Evolutionary conservation across 2,113 vertebrate species (phyloP).

Genomic region (Apaloderma vittatum): DNA sequence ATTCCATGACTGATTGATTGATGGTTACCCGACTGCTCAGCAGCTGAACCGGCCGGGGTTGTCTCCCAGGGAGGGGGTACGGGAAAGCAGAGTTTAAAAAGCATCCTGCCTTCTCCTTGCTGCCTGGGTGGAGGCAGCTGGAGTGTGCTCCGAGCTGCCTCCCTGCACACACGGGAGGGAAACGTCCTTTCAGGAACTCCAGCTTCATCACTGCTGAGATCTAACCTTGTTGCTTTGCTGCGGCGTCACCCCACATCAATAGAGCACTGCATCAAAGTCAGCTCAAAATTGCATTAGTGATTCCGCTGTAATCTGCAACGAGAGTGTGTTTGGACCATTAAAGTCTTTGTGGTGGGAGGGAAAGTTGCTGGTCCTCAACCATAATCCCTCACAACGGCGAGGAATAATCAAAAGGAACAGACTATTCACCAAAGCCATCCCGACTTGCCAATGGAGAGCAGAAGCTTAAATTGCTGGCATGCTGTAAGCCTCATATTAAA

Average conservation of each 20-base stretch:
- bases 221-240: conserved; percentile 26
- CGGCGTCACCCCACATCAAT: not conserved
- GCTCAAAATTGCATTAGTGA: conserved; percentile 32
- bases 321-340: not conserved
- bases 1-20: not conserved
- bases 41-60: not conserved
- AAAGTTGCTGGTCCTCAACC: not conserved
- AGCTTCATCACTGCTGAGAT: not conserved
- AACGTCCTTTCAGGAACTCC: not conserved
- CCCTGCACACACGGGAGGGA: not conserved
- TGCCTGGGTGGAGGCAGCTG: not conserved
- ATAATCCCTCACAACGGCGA: not conserved
- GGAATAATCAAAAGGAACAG: not conserved
- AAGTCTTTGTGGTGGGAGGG: not conserved
- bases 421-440: not conserved
- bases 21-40: not conserved
- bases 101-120: not conserved
- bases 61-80: not conserved
- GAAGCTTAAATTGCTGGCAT: not conserved
- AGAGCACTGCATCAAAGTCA: conserved; percentile 23
- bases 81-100: too few relatives aligned
- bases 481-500: not conserved
- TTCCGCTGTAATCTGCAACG: conserved; percentile 10
- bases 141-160: not conserved
- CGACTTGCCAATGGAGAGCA: accelerated